Conservation (phyloP, 2,797 vertebrate genomes). For the Steatocranus sp. region DNA sequence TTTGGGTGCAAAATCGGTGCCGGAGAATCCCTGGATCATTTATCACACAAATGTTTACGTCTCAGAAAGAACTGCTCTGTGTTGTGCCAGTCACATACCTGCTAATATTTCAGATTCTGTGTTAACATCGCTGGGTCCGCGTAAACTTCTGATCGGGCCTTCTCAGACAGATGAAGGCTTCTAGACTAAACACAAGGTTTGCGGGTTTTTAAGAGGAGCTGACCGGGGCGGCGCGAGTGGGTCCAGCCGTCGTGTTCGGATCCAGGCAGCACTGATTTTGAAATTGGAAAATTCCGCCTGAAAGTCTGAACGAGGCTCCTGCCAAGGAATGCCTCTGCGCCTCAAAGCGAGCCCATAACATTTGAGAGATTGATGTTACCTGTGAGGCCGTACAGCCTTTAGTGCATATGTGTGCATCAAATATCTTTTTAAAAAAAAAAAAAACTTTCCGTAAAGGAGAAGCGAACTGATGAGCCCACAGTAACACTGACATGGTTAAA, state of each 20-base stretch:
- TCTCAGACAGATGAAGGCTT: slow-evolving; percentile 28
- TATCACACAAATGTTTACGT: not conserved
- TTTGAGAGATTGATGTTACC: slow-evolving; percentile 62
- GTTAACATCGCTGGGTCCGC: not conserved
- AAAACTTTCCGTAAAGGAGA: not conserved
- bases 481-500: not conserved
- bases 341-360: slow-evolving; percentile 47
- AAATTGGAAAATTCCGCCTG: slow-evolving; percentile 54
- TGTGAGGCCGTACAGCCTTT: slow-evolving; percentile 32
- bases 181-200: slow-evolving; percentile 58
- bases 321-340: slow-evolving; percentile 50
- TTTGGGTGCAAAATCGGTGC: not conserved
- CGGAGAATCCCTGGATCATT: not conserved
- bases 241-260: slow-evolving; percentile 15
- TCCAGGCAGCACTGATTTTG: slow-evolving; percentile 55
- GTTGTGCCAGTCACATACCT: not conserved
- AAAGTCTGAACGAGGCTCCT: slow-evolving; percentile 34
- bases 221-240: slow-evolving; percentile 7
- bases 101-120: not conserved
- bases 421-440: no score
- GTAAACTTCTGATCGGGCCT: not conserved
- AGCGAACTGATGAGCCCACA: not conserved
- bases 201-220: slow-evolving; percentile 4
- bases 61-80: not conserved
- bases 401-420: not conserved